Percentiles rank a stretch among this genome's conserved stretches.
These are phyloP conservation scores for Caenorhabditis remanei DNA, from an alignment of 1,140 invertebrate species.

Conservation along the genomic window DNA sequence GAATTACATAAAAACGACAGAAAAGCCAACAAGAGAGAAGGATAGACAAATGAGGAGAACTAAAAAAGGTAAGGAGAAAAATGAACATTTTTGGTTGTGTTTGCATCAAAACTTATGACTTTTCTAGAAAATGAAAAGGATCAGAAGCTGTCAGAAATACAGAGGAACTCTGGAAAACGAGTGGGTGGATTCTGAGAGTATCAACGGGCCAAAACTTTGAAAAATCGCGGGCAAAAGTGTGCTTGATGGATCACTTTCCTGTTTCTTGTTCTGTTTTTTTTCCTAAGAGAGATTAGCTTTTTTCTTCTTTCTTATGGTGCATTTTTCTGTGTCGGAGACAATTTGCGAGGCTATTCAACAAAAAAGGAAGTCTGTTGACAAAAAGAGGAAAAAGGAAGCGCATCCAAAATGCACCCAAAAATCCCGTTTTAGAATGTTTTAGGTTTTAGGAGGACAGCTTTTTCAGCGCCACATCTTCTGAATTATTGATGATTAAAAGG, in stretches of 20 bases:
- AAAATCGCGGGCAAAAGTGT: slow-evolving; percentile 30
- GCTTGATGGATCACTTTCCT: slow-evolving; percentile 34
- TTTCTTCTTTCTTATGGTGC: slow-evolving; percentile 12
- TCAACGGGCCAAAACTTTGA: not conserved
- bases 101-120: not conserved
- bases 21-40: not conserved
- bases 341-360: slow-evolving; percentile 49
- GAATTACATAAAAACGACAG: not conserved
- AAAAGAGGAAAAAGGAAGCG: not conserved
- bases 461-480: slow-evolving; percentile 2
- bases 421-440: slow-evolving; percentile 48
- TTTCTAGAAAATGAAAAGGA: not conserved
- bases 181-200: not conserved
- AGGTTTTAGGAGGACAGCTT: not conserved
- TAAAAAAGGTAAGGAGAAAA: slow-evolving; percentile 13
- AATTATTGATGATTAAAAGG: slow-evolving; percentile 43
- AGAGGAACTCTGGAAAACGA: not conserved
- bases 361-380: slow-evolving; percentile 44
- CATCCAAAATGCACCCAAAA: slow-evolving; percentile 48
- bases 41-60: slow-evolving; percentile 19
- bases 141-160: not conserved
- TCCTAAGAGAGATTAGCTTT: slow-evolving; percentile 7
- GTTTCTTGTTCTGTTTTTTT: slow-evolving; percentile 21
- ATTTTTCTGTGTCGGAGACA: slow-evolving; percentile 6
- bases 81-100: not conserved